Conservation (phyloP, 2,113 vertebrate species). For the Equus przewalskii region DNA sequence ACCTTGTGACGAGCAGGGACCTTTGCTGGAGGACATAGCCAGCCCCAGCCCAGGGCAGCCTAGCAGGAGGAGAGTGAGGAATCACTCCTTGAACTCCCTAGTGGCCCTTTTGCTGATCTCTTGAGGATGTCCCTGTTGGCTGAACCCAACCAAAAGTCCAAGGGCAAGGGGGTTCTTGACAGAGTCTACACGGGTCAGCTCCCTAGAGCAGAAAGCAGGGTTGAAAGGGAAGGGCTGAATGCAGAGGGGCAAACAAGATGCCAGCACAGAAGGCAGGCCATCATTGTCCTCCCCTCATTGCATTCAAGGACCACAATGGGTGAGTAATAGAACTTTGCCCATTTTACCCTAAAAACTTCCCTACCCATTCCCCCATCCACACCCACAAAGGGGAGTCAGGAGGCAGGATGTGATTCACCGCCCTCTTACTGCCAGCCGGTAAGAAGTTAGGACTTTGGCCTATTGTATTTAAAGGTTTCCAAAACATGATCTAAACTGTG, state of each 20-base stretch:
- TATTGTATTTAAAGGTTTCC: background rate
- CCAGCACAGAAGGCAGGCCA: background rate
- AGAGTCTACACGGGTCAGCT: background rate
- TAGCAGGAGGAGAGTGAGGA: background rate
- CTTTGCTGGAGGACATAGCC: background rate
- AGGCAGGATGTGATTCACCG: background rate
- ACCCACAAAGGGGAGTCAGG: background rate
- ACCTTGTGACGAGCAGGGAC: background rate
- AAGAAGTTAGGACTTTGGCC: background rate
- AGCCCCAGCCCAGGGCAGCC: background rate
- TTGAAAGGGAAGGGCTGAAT: background rate
- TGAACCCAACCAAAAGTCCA: background rate
- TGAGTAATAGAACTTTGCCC: background rate
- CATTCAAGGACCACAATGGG: background rate
- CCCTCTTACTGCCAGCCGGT: background rate
- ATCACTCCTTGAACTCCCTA: background rate
- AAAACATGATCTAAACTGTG: background rate
- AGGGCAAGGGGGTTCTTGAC: background rate
- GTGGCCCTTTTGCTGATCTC: background rate
- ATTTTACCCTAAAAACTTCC: background rate
- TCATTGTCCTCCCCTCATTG: background rate
- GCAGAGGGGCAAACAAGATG: background rate
- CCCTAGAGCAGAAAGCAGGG: background rate
- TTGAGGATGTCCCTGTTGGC: background rate
- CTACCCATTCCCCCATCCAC: background rate